Conservation (phyloP, 2,888 invertebrate genomes). For the Sarcophaga subvicina region DNA sequence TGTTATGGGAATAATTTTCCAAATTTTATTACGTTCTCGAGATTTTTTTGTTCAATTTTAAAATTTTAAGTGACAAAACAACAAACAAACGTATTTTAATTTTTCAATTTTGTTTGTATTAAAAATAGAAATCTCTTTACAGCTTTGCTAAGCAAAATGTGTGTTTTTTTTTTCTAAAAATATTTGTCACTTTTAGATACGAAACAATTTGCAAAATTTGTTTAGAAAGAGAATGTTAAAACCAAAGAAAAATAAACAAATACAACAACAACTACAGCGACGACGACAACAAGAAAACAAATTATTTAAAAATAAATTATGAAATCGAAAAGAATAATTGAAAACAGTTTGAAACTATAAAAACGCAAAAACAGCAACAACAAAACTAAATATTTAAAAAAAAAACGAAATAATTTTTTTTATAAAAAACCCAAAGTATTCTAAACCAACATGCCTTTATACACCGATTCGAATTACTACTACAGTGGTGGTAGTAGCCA, state of each 20-base stretch:
- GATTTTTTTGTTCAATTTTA: background rate
- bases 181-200: background rate
- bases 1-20: background rate
- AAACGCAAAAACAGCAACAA: conserved; percentile 3
- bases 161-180: background rate
- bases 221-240: conserved; percentile 44
- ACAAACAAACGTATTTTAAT: background rate
- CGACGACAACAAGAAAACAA: conserved; percentile 29
- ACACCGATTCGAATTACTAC: conserved; percentile 85
- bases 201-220: conserved; percentile 6
- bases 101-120: background rate
- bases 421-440: conserved; percentile 18
- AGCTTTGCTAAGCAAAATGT: background rate
- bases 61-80: background rate
- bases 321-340: conserved; percentile 30
- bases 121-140: background rate
- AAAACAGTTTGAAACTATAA: conserved; percentile 20
- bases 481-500: conserved; percentile 82
- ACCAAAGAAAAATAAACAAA: conserved; percentile 49
- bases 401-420: conserved; percentile 21
- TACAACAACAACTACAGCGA: conserved; percentile 22
- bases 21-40: background rate
- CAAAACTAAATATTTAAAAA: conserved; percentile 1
- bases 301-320: conserved; percentile 51
- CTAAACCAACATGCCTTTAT: conserved; percentile 85